phyloP scores from a whole-genome alignment of 2,888 invertebrate genomes.

The Lasioglossum marginatum region DNA sequence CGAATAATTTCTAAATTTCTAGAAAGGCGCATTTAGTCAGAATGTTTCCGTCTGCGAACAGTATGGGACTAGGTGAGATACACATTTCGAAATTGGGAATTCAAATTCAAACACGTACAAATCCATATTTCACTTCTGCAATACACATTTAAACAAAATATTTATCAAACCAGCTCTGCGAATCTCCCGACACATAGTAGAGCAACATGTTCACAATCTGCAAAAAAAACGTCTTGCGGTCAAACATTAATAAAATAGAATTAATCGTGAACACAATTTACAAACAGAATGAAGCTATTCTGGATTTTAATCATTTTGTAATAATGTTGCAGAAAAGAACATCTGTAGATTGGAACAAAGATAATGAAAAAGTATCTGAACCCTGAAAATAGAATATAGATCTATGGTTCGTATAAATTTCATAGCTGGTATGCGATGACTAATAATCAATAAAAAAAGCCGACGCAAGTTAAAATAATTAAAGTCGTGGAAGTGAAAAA shows the following conservation, averaged over 20 bases:
- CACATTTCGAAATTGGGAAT: slow-evolving; percentile 8
- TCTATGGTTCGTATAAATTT: background rate
- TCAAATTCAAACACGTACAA: background rate
- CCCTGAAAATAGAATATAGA: background rate
- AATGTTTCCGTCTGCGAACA: background rate
- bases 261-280: slow-evolving; percentile 1
- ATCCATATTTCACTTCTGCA: background rate
- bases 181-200: background rate
- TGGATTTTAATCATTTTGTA: background rate
- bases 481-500: background rate
- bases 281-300: background rate
- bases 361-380: background rate
- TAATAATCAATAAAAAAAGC: background rate
- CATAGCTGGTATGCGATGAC: background rate
- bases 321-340: background rate
- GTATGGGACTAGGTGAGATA: slow-evolving; percentile 25
- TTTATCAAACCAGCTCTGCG: background rate
- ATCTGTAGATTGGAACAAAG: background rate
- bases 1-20: slow-evolving; percentile 28
- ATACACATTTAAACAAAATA: background rate
- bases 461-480: background rate
- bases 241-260: background rate
- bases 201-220: background rate
- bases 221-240: background rate
- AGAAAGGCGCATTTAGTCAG: background rate